Percentiles rank a stretch among this genome's conserved stretches.
phyloP scores from a whole-genome alignment of 2,797 vertebrate genomes.

The Catamblyrhynchus diadema region DNA sequence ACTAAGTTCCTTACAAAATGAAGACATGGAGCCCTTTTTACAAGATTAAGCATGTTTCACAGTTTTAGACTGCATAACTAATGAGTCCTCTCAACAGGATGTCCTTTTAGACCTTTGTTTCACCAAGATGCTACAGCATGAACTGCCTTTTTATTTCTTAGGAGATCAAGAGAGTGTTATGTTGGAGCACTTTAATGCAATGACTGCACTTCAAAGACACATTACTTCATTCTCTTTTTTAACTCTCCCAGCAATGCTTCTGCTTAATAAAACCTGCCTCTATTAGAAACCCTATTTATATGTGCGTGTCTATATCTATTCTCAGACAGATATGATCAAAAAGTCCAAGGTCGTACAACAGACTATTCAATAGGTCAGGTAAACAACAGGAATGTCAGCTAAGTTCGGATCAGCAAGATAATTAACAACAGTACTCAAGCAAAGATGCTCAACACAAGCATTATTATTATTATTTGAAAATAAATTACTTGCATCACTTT shows the following conservation, averaged over 20 bases:
- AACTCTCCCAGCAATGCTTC: neutral
- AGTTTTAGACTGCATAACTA: neutral
- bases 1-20: neutral
- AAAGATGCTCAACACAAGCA: neutral
- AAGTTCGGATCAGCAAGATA: neutral
- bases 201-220: neutral
- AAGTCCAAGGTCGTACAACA: accelerated
- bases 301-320: neutral
- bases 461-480: neutral
- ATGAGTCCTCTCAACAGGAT: neutral
- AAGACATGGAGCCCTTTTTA: neutral
- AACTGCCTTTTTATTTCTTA: neutral
- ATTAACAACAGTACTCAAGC: neutral
- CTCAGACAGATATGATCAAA: neutral
- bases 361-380: neutral
- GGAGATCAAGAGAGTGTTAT: neutral
- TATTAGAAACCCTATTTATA: neutral
- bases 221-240: neutral
- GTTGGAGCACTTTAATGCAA: neutral
- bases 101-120: neutral
- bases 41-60: neutral
- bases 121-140: neutral
- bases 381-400: neutral
- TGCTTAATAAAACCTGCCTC: neutral
- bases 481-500: neutral